phyloP scores from a whole-genome alignment of 2,888 invertebrate genomes.

The Torymus aiolomorphi region DNA sequence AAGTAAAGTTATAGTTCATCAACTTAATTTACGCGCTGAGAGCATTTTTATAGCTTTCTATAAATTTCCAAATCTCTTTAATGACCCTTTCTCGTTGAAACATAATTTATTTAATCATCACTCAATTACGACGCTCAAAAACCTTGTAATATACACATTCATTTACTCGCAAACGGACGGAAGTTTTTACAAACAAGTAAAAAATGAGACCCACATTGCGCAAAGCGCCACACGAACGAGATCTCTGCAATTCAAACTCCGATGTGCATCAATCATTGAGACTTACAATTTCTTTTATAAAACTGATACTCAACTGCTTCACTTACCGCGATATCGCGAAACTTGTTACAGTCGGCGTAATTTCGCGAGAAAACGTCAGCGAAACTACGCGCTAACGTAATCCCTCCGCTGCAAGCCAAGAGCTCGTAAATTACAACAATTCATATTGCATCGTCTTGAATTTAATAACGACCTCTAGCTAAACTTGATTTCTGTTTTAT shows the following conservation, averaged over 20 bases:
- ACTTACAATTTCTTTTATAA: constrained; percentile 47
- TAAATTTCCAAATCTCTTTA: no score
- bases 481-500: constrained; percentile 35
- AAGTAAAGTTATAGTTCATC: no score
- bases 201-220: no score
- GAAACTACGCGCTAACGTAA: constrained; percentile 46
- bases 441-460: constrained; percentile 50
- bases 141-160: no score
- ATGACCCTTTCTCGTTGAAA: no score
- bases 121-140: no score
- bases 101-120: no score
- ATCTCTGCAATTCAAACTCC: not conserved
- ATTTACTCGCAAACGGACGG: no score
- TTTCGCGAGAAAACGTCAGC: constrained; percentile 48
- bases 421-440: constrained; percentile 57
- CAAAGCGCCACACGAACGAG: not conserved
- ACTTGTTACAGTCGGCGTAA: constrained; percentile 51
- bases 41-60: no score
- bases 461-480: constrained; percentile 49
- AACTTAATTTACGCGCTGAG: no score
- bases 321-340: constrained; percentile 44
- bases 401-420: constrained; percentile 12
- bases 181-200: no score
- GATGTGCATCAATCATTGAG: constrained; percentile 34
- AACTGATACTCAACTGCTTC: constrained; percentile 39